Evolutionary conservation across 2,797 vertebrate genomes (phyloP).

Genomic region (Nothura maculosa): DNA sequence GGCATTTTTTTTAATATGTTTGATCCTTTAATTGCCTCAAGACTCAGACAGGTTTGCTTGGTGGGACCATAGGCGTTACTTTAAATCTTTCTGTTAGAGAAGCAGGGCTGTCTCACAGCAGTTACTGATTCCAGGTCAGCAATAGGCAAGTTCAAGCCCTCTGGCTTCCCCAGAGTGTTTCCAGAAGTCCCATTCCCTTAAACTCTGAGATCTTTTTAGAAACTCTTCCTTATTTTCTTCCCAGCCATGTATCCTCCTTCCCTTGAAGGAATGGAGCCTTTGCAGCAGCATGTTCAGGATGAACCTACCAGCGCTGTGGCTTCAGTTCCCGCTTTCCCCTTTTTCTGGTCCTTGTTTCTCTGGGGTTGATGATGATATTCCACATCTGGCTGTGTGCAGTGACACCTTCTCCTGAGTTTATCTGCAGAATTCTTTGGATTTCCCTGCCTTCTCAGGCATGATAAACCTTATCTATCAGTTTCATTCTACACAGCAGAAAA

Average conservation of each 20-base stretch:
- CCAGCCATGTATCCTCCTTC: neutral
- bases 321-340: neutral
- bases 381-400: neutral
- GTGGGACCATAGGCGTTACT: conserved; percentile 3
- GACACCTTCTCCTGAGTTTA: neutral
- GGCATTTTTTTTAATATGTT: conserved; percentile 46
- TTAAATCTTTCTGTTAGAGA: conserved; percentile 28
- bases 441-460: neutral
- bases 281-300: neutral
- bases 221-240: neutral
- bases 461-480: conserved; percentile 42
- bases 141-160: neutral
- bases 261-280: neutral
- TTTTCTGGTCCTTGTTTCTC: neutral
- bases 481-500: neutral
- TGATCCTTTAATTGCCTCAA: conserved; percentile 76
- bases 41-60: conserved; percentile 53
- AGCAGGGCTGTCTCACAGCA: neutral
- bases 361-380: neutral
- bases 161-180: neutral
- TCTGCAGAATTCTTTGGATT: conserved; percentile 3
- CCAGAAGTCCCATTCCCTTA: neutral
- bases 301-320: neutral
- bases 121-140: neutral
- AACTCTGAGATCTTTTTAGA: neutral